Evolutionary conservation across 2,888 invertebrate species (phyloP).

Genomic region (Caenorhabditis sp.): DNA sequence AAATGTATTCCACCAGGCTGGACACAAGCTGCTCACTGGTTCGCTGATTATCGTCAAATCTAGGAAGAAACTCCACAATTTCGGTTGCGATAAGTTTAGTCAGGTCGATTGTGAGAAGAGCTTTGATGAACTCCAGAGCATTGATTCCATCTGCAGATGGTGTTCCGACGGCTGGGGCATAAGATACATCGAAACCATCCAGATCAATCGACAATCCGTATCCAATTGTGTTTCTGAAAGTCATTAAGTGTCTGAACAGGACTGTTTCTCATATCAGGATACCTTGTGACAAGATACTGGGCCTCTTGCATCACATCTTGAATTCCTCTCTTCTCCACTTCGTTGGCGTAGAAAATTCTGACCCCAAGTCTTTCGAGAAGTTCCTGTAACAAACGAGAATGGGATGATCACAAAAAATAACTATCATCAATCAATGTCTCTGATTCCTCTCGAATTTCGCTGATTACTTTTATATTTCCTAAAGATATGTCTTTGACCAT

Average conservation of each 20-base stretch:
- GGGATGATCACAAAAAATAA: slow-evolving; percentile 22
- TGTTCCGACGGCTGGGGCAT: slow-evolving; percentile 80
- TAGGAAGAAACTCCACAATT: slow-evolving; percentile 79
- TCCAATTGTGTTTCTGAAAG: slow-evolving; percentile 73
- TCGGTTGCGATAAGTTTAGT: slow-evolving; percentile 77
- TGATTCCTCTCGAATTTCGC: slow-evolving; percentile 4
- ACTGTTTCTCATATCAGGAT: neutral
- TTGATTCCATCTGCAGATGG: slow-evolving; percentile 77
- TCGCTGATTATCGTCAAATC: slow-evolving; percentile 72
- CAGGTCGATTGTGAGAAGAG: slow-evolving; percentile 73
- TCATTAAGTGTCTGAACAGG: neutral
- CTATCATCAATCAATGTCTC: slow-evolving; percentile 46
- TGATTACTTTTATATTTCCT: slow-evolving; percentile 19
- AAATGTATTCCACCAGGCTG: slow-evolving; percentile 77
- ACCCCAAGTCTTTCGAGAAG: slow-evolving; percentile 77
- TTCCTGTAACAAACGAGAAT: slow-evolving; percentile 67
- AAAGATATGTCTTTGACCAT: slow-evolving; percentile 34
- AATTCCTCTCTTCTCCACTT: slow-evolving; percentile 76
- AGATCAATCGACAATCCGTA: slow-evolving; percentile 79
- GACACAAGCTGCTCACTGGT: slow-evolving; percentile 78
- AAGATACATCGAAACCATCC: slow-evolving; percentile 78
- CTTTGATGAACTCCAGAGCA: slow-evolving; percentile 78
- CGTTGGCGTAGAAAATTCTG: slow-evolving; percentile 77
- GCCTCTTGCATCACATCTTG: slow-evolving; percentile 78
- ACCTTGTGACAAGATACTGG: slow-evolving; percentile 73